Percentiles rank a stretch among this genome's conserved stretches.
phyloP scores from a whole-genome alignment of 2,113 vertebrate species.

The Mesembrinibis cayennensis region DNA sequence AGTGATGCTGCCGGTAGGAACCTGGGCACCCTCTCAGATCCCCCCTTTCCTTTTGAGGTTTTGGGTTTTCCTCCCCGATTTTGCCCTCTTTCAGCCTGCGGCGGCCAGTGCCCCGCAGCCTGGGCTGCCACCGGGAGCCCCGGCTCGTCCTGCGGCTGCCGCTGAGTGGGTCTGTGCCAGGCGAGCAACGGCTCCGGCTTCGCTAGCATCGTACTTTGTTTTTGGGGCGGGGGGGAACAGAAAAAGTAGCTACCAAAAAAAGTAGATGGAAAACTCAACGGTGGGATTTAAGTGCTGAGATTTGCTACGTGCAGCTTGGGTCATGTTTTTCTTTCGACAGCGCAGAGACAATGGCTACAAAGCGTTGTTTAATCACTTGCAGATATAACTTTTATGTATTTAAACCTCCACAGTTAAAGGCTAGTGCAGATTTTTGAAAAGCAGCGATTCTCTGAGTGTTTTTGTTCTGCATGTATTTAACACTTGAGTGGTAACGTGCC shows the following conservation, averaged over 20 bases:
- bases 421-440: neutral
- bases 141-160: neutral
- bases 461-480: slow-evolving; percentile 7
- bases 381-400: slow-evolving; percentile 63
- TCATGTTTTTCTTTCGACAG: slow-evolving; percentile 51
- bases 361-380: slow-evolving; percentile 65
- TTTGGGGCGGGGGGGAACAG: fast-evolving
- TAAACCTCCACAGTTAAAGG: slow-evolving; percentile 30
- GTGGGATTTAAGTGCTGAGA: neutral
- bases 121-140: neutral
- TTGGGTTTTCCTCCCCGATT: neutral
- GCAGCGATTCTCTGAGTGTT: neutral
- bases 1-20: neutral
- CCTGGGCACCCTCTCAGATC: neutral
- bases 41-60: neutral
- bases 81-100: neutral
- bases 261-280: neutral
- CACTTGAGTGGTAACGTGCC: neutral
- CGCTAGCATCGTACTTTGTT: neutral
- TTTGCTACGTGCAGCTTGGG: slow-evolving; percentile 35
- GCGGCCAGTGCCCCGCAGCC: neutral
- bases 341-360: slow-evolving; percentile 40
- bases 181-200: neutral
- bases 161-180: neutral
- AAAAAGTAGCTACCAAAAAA: neutral